phyloP scores from a whole-genome alignment of 2,888 invertebrate species.

The Neoitamus cyanurus region DNA sequence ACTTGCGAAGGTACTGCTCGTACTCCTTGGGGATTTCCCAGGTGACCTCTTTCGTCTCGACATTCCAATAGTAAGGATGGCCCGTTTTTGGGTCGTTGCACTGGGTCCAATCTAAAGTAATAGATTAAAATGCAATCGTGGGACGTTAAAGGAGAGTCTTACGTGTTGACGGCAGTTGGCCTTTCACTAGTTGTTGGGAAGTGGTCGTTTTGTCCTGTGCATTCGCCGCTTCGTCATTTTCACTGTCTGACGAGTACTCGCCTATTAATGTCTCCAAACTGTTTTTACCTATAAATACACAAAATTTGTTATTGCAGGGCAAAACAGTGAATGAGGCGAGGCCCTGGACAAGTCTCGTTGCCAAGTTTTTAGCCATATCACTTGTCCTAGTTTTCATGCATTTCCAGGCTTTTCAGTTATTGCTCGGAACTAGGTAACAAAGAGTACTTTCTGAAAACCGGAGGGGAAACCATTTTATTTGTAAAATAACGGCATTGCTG shows the following conservation, averaged over 20 bases:
- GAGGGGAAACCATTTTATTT: too few species aligned
- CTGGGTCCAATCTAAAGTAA: conserved; percentile 70
- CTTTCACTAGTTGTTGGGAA: background rate
- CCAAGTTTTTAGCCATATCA: too few species aligned
- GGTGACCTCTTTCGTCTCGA: conserved; percentile 72
- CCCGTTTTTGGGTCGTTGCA: conserved; percentile 72
- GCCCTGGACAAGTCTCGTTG: too few species aligned
- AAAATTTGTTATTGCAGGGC: background rate
- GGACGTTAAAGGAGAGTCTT: background rate
- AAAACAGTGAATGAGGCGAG: background rate
- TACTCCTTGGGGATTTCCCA: conserved; percentile 73
- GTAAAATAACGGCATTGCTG: too few species aligned
- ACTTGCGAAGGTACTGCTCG: conserved; percentile 53
- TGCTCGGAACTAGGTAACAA: too few species aligned
- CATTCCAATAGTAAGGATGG: conserved; percentile 75
- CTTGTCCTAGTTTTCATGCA: too few species aligned
- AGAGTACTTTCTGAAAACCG: too few species aligned
- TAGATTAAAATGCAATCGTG: background rate
- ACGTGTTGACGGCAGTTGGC: conserved; percentile 1
- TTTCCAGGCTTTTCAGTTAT: too few species aligned
- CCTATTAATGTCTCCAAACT: conserved; percentile 49
- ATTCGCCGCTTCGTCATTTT: conserved; percentile 44
- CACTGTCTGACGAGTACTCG: conserved; percentile 52
- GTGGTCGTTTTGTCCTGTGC: background rate
- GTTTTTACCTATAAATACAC: conserved; percentile 38